phyloP scores from a whole-genome alignment of 2,888 invertebrate genomes.

The Chorisops tibialis region DNA sequence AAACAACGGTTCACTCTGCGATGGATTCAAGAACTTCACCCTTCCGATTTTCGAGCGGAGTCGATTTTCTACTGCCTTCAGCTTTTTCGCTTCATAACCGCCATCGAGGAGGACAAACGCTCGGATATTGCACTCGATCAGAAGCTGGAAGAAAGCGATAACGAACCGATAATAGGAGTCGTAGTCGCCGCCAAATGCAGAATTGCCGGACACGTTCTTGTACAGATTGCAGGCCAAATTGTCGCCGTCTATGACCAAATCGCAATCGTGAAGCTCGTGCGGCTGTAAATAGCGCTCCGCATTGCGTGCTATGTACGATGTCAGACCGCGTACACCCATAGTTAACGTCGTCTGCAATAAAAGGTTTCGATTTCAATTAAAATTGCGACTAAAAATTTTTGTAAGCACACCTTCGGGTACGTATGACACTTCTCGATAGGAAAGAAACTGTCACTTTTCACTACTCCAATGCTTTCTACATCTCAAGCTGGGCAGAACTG shows the following conservation, averaged over 20 bases:
- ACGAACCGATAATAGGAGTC: constrained; percentile 68
- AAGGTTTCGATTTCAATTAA: too few species aligned
- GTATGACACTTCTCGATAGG: too few species aligned
- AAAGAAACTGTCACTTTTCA: too few species aligned
- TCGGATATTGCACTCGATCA: constrained; percentile 67
- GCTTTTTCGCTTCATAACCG: constrained; percentile 67
- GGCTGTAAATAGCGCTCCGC: constrained; percentile 63
- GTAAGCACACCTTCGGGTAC: too few species aligned
- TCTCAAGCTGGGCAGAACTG: too few species aligned
- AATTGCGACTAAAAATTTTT: too few species aligned
- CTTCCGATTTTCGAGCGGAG: constrained; percentile 59
- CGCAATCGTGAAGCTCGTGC: constrained; percentile 63
- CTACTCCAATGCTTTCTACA: too few species aligned
- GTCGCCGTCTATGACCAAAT: constrained; percentile 77
- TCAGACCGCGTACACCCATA: constrained; percentile 86
- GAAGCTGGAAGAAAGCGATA: constrained; percentile 64
- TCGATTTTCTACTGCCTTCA: constrained; percentile 62
- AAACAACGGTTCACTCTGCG: constrained; percentile 62
- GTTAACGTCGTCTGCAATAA: background rate
- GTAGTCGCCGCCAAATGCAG: constrained; percentile 83
- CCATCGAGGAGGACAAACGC: constrained; percentile 80
- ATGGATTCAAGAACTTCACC: constrained; percentile 58
- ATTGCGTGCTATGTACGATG: constrained; percentile 70
- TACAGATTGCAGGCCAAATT: constrained; percentile 72
- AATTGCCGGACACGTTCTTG: constrained; percentile 58